Percentiles rank a stretch among this genome's conserved stretches.
Conservation (phyloP, 1,140 invertebrate genomes). For the Drosophila melanica region DNA sequence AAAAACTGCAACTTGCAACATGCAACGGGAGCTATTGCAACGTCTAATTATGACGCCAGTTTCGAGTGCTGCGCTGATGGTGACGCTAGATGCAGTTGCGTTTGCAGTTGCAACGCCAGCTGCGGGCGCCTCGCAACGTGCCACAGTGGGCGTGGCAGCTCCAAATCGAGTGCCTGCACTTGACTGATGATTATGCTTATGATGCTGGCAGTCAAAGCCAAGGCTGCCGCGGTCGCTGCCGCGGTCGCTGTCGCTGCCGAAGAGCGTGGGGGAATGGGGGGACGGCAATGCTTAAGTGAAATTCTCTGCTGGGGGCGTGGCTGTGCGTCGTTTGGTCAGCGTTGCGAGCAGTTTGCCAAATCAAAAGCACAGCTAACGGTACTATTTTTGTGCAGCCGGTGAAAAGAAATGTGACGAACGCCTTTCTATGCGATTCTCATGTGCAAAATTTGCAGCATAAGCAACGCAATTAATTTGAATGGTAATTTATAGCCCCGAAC, state of each 20-base stretch:
- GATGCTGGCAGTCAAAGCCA: constrained; percentile 5
- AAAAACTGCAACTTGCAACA: neutral
- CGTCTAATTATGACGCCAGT: constrained; percentile 71
- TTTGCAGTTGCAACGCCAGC: constrained; percentile 13
- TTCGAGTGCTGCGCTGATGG: constrained; percentile 11
- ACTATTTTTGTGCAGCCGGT: neutral
- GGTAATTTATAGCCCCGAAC: no score
- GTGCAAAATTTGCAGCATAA: neutral
- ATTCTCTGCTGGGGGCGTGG: constrained; percentile 12
- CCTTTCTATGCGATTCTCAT: constrained; percentile 4
- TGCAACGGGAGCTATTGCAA: constrained; percentile 48
- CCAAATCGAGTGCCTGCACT: constrained; percentile 23
- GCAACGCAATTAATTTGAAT: no score
- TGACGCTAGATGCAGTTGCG: constrained; percentile 36
- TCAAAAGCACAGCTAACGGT: constrained; percentile 14
- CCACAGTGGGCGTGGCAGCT: constrained; percentile 13
- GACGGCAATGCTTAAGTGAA: constrained; percentile 18
- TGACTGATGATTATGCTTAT: constrained; percentile 33
- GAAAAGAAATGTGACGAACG: neutral
- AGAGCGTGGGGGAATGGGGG: no score
- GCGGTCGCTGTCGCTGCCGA: neutral
- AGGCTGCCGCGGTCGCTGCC: neutral
- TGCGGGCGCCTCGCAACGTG: constrained; percentile 2
- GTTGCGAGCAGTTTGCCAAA: constrained; percentile 5
- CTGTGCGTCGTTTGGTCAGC: constrained; percentile 11